Evolutionary conservation across 2,888 invertebrate genomes (phyloP), one percentile per base, ranked within the genome.

Genomic region (Thalpophila matura): DNA sequence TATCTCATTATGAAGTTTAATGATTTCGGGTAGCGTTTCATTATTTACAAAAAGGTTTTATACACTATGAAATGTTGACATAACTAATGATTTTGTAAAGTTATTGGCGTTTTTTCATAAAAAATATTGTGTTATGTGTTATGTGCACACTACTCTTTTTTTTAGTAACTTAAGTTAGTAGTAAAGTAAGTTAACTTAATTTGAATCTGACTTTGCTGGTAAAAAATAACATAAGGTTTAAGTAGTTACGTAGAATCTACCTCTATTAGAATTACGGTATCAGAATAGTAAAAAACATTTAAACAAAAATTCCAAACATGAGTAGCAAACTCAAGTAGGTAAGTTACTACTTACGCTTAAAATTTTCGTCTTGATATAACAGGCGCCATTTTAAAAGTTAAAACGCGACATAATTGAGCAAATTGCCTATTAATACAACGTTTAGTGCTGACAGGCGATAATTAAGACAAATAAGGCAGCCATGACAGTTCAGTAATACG

Each of bases 1-100:
- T 77, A 75, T 69, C 74, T 80, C 74, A 82, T 82, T 81, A 83
- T 78, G 66, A 37, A 53, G 57, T 71, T 76, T 77, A 77, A 79
- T 79, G 73, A 69, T 66, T 76, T 64, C 33, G 38, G 56, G 56
- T 67, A 59, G 58, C 66, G 47, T 43, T 77, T 69, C 60, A 47
- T 77, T 45, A 16, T 53, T 31, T 37, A 62, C 18, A 46, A 60
- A 64, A 64, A 59, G 22, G 6, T 18, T 55, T 61, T 54, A 40
- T 50, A 27, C 49, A 38, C 7, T 31, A 29, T 43, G 42, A 45
- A 40, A 57, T 27, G 37, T 66, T 73, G 37, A 33, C 24, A 57
- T 37, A 33, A 29, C 45, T 60, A 61, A 22, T 9, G 22, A 14
- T 22, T 64, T n/a, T n/a, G n/a, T n/a, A n/a, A n/a, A n/a, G n/a